Base-by-base conservation (phyloP, 2,888 invertebrate genomes). In the Drosophila longiperda region DNA sequence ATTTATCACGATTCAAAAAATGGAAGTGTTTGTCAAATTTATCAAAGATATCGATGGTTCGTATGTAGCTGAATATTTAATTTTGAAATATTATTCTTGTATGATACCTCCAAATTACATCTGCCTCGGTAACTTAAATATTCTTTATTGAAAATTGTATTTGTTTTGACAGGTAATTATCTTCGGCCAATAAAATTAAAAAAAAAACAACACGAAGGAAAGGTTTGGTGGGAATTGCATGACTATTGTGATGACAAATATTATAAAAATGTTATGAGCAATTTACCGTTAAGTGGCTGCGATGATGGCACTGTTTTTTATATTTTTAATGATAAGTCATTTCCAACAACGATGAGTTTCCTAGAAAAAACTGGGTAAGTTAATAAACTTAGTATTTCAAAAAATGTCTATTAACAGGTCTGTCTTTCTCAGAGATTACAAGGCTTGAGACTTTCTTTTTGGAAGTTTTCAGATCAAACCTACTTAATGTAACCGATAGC, bases 291-390 rank as follows among this genome's bases (percentile, higher is more conserved):
- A 0, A 73, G 68, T 58, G 91, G 93, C 49, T 91, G 93, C 54
- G 57, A 78, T 3, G 65, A 65, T 6, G 88, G 88, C 5, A 63
- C 92, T 1, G 90, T 96, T 68, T 94, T 99, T 93, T 97, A 97
- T 91, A 96, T 97, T 0, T 98, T 99, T 93, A 98, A 97, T 92
- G 99, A 99, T 91, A 97, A 98, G 93, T 95, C 97, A 36, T 99
- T 99, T 93, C 99, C 99, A 0, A 1, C 96, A 96, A 67, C 96
- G 96, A 59, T 99, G 71, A 97, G 96, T 90, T 96, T 97, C 66
- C 95, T 99, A 74, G 98, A 98, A 52, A 98, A 97, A 61, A 97
- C 97, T 92, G 98, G 98, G 98, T 98, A 94, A 95, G 95, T 54
- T 61, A 17, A 45, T 45, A 4, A 45, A 15, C 4, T 8, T 15